phyloP scores from a whole-genome alignment of 1,140 invertebrate genomes.

The Drosophila elegans region DNA sequence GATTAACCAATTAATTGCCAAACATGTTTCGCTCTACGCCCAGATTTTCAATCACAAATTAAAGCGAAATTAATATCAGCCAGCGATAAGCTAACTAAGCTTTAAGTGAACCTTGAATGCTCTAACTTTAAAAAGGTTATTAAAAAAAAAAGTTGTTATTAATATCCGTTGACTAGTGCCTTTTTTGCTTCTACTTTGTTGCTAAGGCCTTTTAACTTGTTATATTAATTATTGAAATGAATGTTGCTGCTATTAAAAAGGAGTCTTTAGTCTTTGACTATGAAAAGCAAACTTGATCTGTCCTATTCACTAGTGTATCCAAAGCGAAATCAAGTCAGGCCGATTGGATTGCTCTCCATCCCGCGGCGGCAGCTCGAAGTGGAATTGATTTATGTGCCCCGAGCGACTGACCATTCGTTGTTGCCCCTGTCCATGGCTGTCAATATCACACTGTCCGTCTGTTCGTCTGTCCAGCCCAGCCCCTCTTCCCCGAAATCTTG shows the following conservation, averaged over 20 bases:
- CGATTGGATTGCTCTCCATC: constrained; percentile 14
- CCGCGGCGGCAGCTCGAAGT: constrained; percentile 47
- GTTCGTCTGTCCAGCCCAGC: not conserved
- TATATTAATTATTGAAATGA: too few relatives aligned
- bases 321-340: constrained; percentile 26
- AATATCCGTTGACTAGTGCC: too few relatives aligned
- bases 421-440: constrained; percentile 61
- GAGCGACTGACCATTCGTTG: constrained; percentile 42
- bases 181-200: too few relatives aligned
- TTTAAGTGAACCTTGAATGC: constrained; percentile 10
- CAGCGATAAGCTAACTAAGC: too few relatives aligned
- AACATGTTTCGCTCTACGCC: constrained; percentile 72
- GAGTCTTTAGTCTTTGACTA: too few relatives aligned
- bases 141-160: too few relatives aligned
- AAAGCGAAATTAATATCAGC: constrained; percentile 63
- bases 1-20: constrained; percentile 81
- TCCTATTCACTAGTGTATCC: not conserved
- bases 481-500: constrained; percentile 2
- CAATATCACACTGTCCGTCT: constrained; percentile 56
- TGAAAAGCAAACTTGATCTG: not conserved
- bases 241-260: too few relatives aligned
- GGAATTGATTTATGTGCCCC: constrained; percentile 76
- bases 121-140: not conserved
- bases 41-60: constrained; percentile 78
- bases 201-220: too few relatives aligned